phyloP scores from a whole-genome alignment of 2,797 vertebrate species.

The Synanceia verrucosa region DNA sequence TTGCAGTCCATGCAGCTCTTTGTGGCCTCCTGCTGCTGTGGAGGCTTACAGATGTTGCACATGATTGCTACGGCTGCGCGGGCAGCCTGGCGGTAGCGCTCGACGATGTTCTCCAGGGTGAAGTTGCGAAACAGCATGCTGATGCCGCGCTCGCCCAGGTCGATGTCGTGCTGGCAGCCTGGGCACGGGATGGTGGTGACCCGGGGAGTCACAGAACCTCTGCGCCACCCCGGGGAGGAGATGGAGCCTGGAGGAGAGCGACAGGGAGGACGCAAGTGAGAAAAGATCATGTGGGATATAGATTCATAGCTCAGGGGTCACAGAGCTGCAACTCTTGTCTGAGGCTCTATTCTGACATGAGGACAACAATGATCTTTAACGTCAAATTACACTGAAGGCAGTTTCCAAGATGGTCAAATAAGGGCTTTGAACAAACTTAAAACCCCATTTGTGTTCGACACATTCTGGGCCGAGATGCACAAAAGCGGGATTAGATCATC shows the following conservation, averaged over 20 bases:
- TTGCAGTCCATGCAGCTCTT: slow-evolving; percentile 99
- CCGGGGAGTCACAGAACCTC: slow-evolving; percentile 89
- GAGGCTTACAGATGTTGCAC: slow-evolving; percentile 95
- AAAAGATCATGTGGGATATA: not conserved
- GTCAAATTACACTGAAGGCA: slow-evolving; percentile 6
- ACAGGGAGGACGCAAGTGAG: slow-evolving; percentile 39
- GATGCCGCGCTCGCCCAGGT: slow-evolving; percentile 96
- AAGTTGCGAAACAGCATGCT: slow-evolving; percentile 96
- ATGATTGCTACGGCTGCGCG: slow-evolving; percentile 94
- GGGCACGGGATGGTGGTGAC: slow-evolving; percentile 92
- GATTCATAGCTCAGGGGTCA: slow-evolving; percentile 4
- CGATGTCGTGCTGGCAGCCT: slow-evolving; percentile 93
- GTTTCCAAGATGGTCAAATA: slow-evolving; percentile 37
- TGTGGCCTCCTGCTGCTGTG: slow-evolving; percentile 91
- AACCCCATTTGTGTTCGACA: slow-evolving; percentile 27
- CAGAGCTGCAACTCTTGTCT: slow-evolving; percentile 48
- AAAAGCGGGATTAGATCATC: slow-evolving; percentile 52
- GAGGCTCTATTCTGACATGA: slow-evolving; percentile 61
- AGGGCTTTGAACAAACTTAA: slow-evolving; percentile 18
- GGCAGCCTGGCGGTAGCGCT: slow-evolving; percentile 95
- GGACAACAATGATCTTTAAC: slow-evolving; percentile 32
- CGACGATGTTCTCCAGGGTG: slow-evolving; percentile 96
- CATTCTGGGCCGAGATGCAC: slow-evolving; percentile 30
- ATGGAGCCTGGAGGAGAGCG: slow-evolving; percentile 75
- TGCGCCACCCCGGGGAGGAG: slow-evolving; percentile 90